phyloP scores from a whole-genome alignment of 1,140 invertebrate species.

The Drosophila athabasca region DNA sequence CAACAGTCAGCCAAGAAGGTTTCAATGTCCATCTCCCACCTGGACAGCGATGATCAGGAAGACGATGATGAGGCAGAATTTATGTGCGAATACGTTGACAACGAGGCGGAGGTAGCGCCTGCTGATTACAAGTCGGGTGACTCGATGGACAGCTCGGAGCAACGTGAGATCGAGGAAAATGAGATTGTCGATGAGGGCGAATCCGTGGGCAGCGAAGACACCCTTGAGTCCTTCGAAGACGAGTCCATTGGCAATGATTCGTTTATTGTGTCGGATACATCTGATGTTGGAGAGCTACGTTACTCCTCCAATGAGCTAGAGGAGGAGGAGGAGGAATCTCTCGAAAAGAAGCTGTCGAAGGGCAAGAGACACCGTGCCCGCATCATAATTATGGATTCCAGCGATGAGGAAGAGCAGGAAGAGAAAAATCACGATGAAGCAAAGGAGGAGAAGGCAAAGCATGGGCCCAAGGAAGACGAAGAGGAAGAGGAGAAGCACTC shows the following conservation, averaged over 20 bases:
- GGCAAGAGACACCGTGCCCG: conserved; percentile 37
- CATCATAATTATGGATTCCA: conserved; percentile 42
- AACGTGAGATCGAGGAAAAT: conserved; percentile 64
- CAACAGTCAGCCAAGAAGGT: not conserved
- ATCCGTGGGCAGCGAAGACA: conserved; percentile 76
- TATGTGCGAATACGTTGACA: conserved; percentile 48
- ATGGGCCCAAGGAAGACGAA: too few species aligned
- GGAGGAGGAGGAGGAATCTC: conserved; percentile 5
- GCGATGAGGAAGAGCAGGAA: conserved; percentile 28
- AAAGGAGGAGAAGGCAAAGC: not conserved
- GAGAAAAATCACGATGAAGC: not conserved
- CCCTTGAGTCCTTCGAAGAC: conserved; percentile 25
- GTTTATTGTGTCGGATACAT: conserved; percentile 67
- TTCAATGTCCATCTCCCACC: not conserved
- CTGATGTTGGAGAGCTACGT: conserved; percentile 33
- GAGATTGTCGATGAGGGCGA: conserved; percentile 63
- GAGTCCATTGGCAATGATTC: conserved; percentile 51
- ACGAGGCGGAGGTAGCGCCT: conserved; percentile 46
- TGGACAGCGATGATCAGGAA: conserved; percentile 34
- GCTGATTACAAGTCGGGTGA: conserved; percentile 70
- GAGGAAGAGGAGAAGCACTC: not conserved
- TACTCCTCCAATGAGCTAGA: conserved; percentile 42
- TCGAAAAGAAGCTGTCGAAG: not conserved
- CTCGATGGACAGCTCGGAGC: conserved; percentile 62
- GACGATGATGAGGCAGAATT: conserved; percentile 6